phyloP scores from a whole-genome alignment of 37 sponge, comb jelly and placozoan species.

The Ephydatia muelleri region DNA sequence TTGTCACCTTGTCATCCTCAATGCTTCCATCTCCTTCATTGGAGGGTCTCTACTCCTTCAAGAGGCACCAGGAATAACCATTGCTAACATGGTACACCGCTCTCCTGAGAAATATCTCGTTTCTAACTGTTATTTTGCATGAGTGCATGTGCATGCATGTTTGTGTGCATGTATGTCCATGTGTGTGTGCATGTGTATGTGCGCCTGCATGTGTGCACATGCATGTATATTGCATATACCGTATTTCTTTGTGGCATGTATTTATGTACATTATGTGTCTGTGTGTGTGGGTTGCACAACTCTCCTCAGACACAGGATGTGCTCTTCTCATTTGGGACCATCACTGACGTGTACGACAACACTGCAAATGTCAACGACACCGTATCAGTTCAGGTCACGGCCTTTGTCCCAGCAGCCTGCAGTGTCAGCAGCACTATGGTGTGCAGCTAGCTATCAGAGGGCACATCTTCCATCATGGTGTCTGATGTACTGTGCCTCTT shows the following conservation, averaged over 20 bases:
- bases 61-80: neutral
- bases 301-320: neutral
- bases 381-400: neutral
- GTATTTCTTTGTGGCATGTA: no score
- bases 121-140: no score
- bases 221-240: no score
- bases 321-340: neutral
- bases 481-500: neutral
- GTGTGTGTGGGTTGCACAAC: neutral
- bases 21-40: neutral
- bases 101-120: no score
- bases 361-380: neutral
- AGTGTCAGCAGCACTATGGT: neutral
- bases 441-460: no score
- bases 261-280: no score
- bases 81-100: neutral
- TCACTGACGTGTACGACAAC: neutral
- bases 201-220: no score
- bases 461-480: no score
- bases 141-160: neutral
- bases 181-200: no score
- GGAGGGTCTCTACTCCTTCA: neutral
- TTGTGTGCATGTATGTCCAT: no score
- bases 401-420: neutral
- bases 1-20: neutral